These are phyloP conservation scores for Rachycentron canadum DNA, from an alignment of 2,797 vertebrate genomes.

Conservation along the genomic window DNA sequence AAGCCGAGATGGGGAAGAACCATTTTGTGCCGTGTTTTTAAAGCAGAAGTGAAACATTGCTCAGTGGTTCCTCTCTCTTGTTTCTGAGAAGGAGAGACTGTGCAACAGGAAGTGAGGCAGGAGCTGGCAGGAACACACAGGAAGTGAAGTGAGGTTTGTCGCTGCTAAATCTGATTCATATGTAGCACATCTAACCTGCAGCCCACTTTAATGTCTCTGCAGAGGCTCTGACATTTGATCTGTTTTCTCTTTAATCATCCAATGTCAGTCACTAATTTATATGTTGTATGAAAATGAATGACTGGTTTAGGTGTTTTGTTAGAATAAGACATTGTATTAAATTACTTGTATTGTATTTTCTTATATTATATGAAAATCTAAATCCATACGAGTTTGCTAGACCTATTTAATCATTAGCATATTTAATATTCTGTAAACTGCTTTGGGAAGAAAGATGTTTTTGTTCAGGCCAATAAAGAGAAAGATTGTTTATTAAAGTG, in stretches of 20 bases:
- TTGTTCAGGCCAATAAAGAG: no score
- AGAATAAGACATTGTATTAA: no score
- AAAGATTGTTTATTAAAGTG: no score
- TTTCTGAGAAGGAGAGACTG: slow-evolving; percentile 79
- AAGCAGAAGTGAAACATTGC: slow-evolving; percentile 84
- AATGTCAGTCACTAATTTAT: no score
- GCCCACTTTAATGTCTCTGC: not conserved
- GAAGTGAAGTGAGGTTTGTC: slow-evolving; percentile 68
- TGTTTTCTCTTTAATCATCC: not conserved
- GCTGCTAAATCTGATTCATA: slow-evolving; percentile 22
- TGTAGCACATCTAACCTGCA: not conserved
- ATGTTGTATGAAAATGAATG: no score
- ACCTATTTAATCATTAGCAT: no score
- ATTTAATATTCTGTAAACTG: no score
- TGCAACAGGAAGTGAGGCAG: slow-evolving; percentile 83
- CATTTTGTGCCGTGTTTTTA: slow-evolving; percentile 5
- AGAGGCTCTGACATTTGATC: not conserved
- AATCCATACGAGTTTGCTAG: no score
- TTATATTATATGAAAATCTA: no score
- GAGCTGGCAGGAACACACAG: slow-evolving; percentile 58
- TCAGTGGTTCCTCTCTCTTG: slow-evolving; percentile 70
- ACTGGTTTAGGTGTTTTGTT: no score
- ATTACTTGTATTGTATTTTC: no score
- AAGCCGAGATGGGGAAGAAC: slow-evolving; percentile 52
- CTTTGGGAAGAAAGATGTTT: no score